phyloP scores from a whole-genome alignment of 2,888 invertebrate genomes.

The Diloba caeruleocephala region DNA sequence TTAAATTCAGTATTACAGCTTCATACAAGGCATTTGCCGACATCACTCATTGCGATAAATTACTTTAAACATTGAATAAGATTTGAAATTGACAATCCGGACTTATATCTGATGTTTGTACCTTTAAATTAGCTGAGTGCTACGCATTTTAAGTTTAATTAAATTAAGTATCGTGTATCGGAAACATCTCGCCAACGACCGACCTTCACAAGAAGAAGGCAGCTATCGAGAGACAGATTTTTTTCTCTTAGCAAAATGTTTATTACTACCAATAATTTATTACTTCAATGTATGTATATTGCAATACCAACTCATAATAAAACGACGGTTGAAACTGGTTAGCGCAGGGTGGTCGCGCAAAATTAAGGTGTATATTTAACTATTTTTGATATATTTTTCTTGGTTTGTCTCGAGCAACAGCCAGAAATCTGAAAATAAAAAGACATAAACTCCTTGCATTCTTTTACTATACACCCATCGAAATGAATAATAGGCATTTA shows the following conservation, averaged over 20 bases:
- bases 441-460: constrained; percentile 20
- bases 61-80: constrained; percentile 4
- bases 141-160: too few species aligned
- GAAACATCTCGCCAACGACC: constrained; percentile 45
- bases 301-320: constrained; percentile 49
- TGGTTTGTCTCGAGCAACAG: constrained; percentile 21
- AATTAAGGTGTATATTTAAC: constrained; percentile 39
- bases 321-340: constrained; percentile 48
- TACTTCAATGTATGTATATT: constrained; percentile 50
- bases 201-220: constrained; percentile 54
- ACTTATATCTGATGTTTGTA: constrained; percentile 13
- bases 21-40: constrained; percentile 17
- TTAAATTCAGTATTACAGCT: constrained; percentile 20
- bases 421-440: constrained; percentile 31
- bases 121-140: constrained; percentile 2
- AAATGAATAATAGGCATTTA: constrained; percentile 37
- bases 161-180: constrained; percentile 16
- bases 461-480: constrained; percentile 28
- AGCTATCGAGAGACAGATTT: constrained; percentile 39
- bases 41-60: constrained; percentile 17
- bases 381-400: constrained; percentile 41
- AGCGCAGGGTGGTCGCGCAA: constrained; percentile 48
- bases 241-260: constrained; percentile 41
- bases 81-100: background rate
- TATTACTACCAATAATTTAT: constrained; percentile 51